These are phyloP conservation scores for Carcina quercana DNA, from an alignment of 2,888 invertebrate genomes.

Conservation along the genomic window DNA sequence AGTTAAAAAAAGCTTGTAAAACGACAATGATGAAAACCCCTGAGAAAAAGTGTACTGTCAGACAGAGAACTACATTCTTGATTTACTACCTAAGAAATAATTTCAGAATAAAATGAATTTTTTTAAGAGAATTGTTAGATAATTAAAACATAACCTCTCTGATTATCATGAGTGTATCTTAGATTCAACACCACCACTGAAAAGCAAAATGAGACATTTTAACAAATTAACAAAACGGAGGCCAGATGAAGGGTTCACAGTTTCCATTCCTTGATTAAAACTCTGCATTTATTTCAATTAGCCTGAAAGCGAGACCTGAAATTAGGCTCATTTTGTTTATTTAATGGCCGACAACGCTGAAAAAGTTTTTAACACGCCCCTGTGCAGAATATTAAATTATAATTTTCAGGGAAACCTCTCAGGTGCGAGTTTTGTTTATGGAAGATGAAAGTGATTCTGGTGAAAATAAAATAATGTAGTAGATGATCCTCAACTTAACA, in stretches of 20 bases:
- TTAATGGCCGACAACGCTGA: constrained; percentile 36
- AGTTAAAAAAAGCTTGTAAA: too few relatives aligned
- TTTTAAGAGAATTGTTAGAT: too few relatives aligned
- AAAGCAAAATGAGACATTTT: constrained; percentile 10
- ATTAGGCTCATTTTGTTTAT: constrained; percentile 54
- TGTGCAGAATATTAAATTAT: constrained; percentile 35
- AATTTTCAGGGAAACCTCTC: constrained; percentile 30
- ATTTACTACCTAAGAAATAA: too few relatives aligned
- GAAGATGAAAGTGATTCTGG: constrained; percentile 1
- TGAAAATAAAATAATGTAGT: neutral
- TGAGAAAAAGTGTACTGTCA: too few relatives aligned
- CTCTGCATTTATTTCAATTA: constrained; percentile 61
- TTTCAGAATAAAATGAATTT: too few relatives aligned
- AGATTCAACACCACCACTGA: too few relatives aligned
- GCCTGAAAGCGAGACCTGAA: constrained; percentile 48
- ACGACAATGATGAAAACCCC: too few relatives aligned
- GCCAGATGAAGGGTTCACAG: constrained; percentile 14
- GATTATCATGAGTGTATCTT: too few relatives aligned
- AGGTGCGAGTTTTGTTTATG: constrained; percentile 45
- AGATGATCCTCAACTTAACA: neutral
- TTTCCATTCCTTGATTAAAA: constrained; percentile 44
- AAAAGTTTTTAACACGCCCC: constrained; percentile 29
- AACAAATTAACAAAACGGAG: constrained; percentile 13
- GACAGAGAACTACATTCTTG: too few relatives aligned
- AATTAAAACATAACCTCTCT: too few relatives aligned